These are phyloP conservation scores for Nothocercus nigrocapillus DNA, from an alignment of 2,113 vertebrate genomes.

Conservation along the genomic window DNA sequence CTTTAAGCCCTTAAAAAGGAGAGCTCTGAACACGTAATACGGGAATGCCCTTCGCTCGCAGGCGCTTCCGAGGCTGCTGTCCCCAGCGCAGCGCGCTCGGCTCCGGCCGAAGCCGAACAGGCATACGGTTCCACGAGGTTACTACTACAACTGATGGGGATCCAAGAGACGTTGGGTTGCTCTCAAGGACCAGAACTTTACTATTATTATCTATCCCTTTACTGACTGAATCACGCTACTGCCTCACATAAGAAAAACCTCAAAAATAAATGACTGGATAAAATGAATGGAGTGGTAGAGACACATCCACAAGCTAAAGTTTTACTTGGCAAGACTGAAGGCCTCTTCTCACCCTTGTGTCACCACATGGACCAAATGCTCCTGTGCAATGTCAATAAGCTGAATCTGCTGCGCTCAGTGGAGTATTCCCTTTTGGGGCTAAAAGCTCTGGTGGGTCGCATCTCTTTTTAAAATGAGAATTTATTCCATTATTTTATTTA, in stretches of 20 bases:
- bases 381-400: background rate
- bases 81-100: background rate
- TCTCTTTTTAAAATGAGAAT: conserved; percentile 11
- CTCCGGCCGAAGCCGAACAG: background rate
- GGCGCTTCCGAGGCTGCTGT: background rate
- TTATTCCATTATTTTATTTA: background rate
- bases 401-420: background rate
- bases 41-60: background rate
- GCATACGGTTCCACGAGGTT: background rate
- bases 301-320: background rate
- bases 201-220: background rate
- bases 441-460: background rate
- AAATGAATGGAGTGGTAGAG: background rate
- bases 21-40: background rate
- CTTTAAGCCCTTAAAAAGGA: conserved; percentile 1
- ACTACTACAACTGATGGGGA: background rate
- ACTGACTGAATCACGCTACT: background rate
- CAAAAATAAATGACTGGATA: background rate
- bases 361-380: background rate
- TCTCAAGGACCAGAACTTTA: background rate
- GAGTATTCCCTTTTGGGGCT: background rate
- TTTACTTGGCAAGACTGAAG: background rate
- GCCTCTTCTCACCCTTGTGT: background rate
- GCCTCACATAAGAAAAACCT: background rate
- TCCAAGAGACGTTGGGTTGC: background rate